phyloP scores from a whole-genome alignment of 1,140 invertebrate species.

The Papilio helenus region DNA sequence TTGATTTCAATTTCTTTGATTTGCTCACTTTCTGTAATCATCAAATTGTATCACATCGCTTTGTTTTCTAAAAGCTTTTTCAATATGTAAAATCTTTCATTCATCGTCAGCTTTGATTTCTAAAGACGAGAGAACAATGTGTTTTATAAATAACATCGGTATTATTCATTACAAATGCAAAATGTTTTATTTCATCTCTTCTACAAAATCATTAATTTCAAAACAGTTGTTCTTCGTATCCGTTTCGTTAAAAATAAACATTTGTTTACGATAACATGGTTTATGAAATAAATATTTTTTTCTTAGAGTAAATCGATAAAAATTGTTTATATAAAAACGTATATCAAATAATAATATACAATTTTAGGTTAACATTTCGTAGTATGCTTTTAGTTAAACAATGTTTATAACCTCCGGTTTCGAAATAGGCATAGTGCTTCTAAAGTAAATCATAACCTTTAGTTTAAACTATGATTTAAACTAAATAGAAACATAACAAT shows the following conservation, averaged over 20 bases:
- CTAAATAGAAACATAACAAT: too few relatives aligned
- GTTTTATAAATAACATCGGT: conserved; percentile 15
- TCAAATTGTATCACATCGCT: background rate
- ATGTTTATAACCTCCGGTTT: background rate
- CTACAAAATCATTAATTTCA: conserved; percentile 6
- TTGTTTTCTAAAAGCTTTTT: background rate
- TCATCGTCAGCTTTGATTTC: conserved; percentile 13
- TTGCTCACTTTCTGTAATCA: background rate
- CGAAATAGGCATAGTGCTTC: background rate
- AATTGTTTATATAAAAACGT: background rate
- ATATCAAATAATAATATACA: background rate
- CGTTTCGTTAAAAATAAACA: background rate
- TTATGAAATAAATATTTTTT: conserved; percentile 5
- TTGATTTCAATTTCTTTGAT: background rate
- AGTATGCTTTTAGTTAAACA: background rate
- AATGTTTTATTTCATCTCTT: conserved; percentile 21
- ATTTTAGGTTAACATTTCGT: background rate
- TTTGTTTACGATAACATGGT: conserved; percentile 6
- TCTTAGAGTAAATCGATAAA: conserved; percentile 3
- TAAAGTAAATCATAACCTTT: too few relatives aligned
- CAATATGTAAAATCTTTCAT: background rate
- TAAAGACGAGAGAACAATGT: background rate
- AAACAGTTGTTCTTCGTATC: conserved; percentile 12
- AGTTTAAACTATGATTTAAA: too few relatives aligned
- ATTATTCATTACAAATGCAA: conserved; percentile 7